Percentiles rank a stretch among this genome's conserved stretches.
phyloP scores from a whole-genome alignment of 2,888 invertebrate species.

The Agriopis marginaria region DNA sequence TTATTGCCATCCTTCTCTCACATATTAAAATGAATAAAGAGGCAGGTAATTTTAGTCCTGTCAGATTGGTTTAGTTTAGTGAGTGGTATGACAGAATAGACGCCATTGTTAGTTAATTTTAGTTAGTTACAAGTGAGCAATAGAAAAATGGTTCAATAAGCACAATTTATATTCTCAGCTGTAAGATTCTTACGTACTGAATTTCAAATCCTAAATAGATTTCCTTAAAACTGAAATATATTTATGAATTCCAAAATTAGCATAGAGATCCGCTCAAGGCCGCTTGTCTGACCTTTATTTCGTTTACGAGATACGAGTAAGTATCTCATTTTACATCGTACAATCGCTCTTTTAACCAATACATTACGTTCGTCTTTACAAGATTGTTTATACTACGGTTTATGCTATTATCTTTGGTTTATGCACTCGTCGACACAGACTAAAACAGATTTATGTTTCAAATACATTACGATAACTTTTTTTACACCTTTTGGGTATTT shows the following conservation, averaged over 20 bases:
- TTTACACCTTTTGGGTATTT: too few species aligned
- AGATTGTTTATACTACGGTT: conserved; percentile 15
- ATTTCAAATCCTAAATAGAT: conserved; percentile 24
- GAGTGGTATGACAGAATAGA: too few species aligned
- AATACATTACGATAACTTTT: too few species aligned
- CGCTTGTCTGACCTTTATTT: conserved; percentile 38
- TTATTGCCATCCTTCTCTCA: too few species aligned
- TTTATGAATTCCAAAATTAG: conserved; percentile 45
- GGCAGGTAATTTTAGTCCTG: too few species aligned
- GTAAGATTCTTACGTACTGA: background rate
- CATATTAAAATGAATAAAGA: too few species aligned
- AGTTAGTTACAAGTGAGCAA: too few species aligned
- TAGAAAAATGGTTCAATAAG: background rate
- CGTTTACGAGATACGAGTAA: conserved; percentile 9
- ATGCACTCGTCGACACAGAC: too few species aligned
- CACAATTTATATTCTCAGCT: background rate
- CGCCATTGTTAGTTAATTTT: too few species aligned
- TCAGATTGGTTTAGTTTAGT: too few species aligned
- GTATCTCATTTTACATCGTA: conserved; percentile 18
- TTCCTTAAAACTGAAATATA: conserved; percentile 37
- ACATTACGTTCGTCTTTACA: conserved; percentile 12
- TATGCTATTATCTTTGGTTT: background rate
- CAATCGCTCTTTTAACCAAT: conserved; percentile 37
- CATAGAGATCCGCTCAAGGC: conserved; percentile 37
- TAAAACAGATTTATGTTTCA: too few species aligned